Conservation (phyloP, 30 jellyfish, hydroid and myxozoan genomes). For the Cassiopea xamachana region DNA sequence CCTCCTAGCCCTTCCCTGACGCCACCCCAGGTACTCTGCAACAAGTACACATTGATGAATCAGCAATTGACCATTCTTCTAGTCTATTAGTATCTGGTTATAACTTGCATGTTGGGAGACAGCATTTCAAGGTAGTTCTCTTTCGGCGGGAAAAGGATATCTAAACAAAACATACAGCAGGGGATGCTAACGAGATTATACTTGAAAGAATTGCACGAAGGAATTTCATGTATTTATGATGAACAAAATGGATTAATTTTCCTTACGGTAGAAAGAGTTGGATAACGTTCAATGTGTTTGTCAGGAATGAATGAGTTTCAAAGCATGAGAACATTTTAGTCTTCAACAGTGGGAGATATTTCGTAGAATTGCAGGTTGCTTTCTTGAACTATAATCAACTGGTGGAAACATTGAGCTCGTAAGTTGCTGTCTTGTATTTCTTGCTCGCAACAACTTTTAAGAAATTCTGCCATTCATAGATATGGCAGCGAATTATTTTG, state of each 20-base stretch:
- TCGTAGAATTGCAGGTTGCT: neutral
- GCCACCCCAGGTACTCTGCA: neutral
- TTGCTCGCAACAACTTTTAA: too few relatives aligned
- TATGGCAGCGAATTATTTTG: too few relatives aligned
- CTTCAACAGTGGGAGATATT: neutral
- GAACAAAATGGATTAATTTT: neutral
- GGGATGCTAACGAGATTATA: constrained; percentile 66
- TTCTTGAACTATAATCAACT: neutral
- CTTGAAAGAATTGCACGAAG: constrained; percentile 24
- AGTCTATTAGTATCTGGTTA: neutral
- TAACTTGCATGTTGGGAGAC: constrained; percentile 16
- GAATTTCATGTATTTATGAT: constrained; percentile 23
- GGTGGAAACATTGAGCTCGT: neutral
- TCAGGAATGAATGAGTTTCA: neutral
- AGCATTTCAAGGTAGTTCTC: neutral
- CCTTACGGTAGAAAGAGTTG: neutral
- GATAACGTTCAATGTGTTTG: neutral
- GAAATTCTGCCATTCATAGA: too few relatives aligned
- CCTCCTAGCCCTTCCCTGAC: too few relatives aligned
- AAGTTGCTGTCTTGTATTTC: neutral
- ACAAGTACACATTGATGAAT: neutral
- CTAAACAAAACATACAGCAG: constrained; percentile 62
- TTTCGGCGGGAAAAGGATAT: constrained; percentile 66
- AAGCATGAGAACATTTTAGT: neutral
- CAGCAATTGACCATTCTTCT: neutral